Conservation (phyloP, 1,140 invertebrate species). For the Mactra quadrangularis region DNA sequence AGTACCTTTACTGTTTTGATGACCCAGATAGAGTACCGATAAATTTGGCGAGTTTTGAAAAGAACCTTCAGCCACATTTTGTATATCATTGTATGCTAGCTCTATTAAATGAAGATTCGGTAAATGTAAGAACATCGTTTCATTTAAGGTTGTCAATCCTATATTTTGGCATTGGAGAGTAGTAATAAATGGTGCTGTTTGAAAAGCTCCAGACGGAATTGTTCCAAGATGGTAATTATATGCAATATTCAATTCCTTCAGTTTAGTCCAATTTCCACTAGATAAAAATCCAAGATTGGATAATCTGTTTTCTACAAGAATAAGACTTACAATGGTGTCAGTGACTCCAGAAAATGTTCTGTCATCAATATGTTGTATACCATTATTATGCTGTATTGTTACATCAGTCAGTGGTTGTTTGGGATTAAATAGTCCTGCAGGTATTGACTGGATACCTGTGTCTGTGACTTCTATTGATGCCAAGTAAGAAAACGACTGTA, state of each 20-base stretch:
- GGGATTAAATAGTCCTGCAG: not conserved
- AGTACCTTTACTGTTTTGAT: conserved; percentile 45
- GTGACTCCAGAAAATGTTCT: conserved; percentile 92
- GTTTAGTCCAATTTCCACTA: conserved; percentile 40
- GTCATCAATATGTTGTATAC: conserved; percentile 89
- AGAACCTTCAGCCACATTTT: conserved; percentile 58
- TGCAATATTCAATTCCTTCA: conserved; percentile 92
- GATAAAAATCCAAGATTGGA: conserved; percentile 88
- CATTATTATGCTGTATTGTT: conserved; percentile 86
- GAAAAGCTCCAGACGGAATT: conserved; percentile 91
- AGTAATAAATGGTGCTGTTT: conserved; percentile 92
- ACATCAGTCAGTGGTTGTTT: not conserved
- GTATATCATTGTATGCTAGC: conserved; percentile 67
- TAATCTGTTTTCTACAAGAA: conserved; percentile 95
- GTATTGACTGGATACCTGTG: not conserved
- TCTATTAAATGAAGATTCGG: conserved; percentile 64
- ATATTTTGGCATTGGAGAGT: conserved; percentile 95
- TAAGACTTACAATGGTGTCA: conserved; percentile 93
- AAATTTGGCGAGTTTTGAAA: conserved; percentile 65
- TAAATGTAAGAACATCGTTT: conserved; percentile 86
- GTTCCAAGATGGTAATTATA: conserved; percentile 91
- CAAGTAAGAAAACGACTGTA: conserved; percentile 26
- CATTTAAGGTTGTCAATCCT: conserved; percentile 91
- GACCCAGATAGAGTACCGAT: conserved; percentile 58
- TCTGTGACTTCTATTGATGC: conserved; percentile 15